phyloP scores from a whole-genome alignment of 2,113 vertebrate genomes.

The Synodontis membranacea region DNA sequence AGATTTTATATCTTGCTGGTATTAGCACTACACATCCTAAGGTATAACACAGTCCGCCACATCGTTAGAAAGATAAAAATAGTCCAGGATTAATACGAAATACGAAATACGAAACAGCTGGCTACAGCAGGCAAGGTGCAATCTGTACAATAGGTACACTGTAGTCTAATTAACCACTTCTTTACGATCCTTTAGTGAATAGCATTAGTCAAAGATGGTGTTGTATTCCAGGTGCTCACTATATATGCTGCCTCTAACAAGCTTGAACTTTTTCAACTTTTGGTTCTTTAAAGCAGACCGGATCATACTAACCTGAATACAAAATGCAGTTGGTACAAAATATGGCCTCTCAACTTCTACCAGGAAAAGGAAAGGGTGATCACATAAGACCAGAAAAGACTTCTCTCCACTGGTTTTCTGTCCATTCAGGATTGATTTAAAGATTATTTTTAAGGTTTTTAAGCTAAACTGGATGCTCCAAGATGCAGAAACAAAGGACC shows the following conservation, averaged over 20 bases:
- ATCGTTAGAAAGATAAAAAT: background rate
- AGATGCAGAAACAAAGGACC: too few species aligned
- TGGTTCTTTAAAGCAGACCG: background rate
- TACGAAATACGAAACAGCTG: background rate
- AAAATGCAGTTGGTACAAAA: too few species aligned
- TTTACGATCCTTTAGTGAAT: background rate
- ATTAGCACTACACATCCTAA: background rate
- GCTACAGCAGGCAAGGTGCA: background rate
- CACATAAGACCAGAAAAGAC: too few species aligned
- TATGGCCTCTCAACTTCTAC: too few species aligned
- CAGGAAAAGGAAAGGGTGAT: too few species aligned
- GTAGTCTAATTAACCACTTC: background rate
- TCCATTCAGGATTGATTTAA: too few species aligned
- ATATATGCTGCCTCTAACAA: background rate
- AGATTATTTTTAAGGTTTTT: too few species aligned
- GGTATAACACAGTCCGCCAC: background rate
- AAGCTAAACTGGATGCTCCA: too few species aligned
- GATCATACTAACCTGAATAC: background rate
- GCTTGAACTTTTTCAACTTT: background rate
- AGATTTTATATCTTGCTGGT: background rate
- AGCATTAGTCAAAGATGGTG: background rate
- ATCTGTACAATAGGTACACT: background rate
- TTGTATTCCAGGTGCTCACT: background rate
- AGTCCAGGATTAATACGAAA: background rate
- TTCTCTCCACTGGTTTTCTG: too few species aligned